A percentile compares a stretch with the other conserved stretches of the same genome.
Conservation (phyloP, 2,888 invertebrate species). For the Diabrotica balteata region DNA sequence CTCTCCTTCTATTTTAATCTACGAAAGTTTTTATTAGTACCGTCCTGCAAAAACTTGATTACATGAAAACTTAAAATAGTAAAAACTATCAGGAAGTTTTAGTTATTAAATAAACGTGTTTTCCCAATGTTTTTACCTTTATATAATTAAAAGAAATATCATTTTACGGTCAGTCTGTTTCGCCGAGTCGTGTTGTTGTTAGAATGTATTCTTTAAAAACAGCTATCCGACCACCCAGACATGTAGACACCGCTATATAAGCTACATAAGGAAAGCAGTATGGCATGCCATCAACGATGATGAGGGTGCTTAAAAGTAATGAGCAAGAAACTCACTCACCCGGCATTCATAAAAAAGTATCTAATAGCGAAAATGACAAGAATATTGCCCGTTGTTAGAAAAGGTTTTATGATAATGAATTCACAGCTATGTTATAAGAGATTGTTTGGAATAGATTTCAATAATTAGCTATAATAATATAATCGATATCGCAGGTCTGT, state of each 20-base stretch:
- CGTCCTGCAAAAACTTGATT: no score
- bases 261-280: conserved; percentile 13
- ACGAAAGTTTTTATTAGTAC: no score
- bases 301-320: conserved; percentile 21
- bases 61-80: no score
- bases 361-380: conserved; percentile 25
- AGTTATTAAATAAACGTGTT: no score
- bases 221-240: not conserved
- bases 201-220: no score
- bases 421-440: not conserved
- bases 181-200: no score
- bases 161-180: not conserved
- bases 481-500: no score
- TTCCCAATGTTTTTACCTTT: no score
- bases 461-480: no score
- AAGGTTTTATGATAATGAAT: conserved; percentile 25
- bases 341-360: conserved; percentile 16
- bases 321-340: conserved; percentile 17
- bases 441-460: no score
- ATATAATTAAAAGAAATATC: not conserved
- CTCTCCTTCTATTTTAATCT: no score
- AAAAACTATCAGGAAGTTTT: no score
- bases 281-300: conserved; percentile 18
- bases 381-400: conserved; percentile 19
- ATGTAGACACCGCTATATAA: conserved; percentile 8